Conservation (phyloP, 2,888 invertebrate species). For the Idaea dimidiata region DNA sequence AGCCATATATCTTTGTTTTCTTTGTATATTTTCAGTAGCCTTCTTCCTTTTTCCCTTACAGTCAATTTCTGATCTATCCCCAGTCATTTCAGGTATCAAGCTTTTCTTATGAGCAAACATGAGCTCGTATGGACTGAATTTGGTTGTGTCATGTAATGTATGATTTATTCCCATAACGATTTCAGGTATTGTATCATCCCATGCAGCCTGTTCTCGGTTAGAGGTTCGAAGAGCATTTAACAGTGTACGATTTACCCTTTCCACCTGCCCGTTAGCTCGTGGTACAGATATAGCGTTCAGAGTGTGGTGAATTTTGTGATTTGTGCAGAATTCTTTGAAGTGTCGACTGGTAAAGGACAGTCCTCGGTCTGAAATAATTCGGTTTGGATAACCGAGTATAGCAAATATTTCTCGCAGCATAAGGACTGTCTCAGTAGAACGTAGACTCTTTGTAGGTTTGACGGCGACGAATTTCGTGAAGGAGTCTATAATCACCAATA, state of each 20-base stretch:
- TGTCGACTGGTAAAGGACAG: not conserved
- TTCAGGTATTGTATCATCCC: slow-evolving; percentile 1
- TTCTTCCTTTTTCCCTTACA: not conserved
- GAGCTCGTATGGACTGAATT: slow-evolving; percentile 15
- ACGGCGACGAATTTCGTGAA: slow-evolving; percentile 28
- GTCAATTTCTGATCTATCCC: not conserved
- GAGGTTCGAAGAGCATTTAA: not conserved
- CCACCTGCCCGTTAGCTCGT: slow-evolving; percentile 13
- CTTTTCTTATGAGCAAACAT: slow-evolving; percentile 21
- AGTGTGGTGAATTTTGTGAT: slow-evolving; percentile 2
- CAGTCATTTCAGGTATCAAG: slow-evolving; percentile 2
- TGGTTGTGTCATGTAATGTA: slow-evolving; percentile 9
- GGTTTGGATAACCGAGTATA: slow-evolving; percentile 20
- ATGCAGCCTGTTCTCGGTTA: not conserved
- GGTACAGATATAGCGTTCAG: slow-evolving; percentile 10
- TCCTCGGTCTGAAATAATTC: slow-evolving; percentile 6
- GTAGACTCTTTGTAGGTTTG: slow-evolving; percentile 12
- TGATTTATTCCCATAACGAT: slow-evolving; percentile 4
- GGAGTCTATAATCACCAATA: slow-evolving; percentile 25
- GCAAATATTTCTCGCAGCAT: slow-evolving; percentile 17
- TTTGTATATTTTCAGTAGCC: slow-evolving; percentile 1
- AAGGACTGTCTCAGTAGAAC: slow-evolving; percentile 19
- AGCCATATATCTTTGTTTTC: not conserved
- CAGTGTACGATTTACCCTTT: slow-evolving; percentile 9
- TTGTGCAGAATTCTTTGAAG: slow-evolving; percentile 4